These are phyloP conservation scores for Todiramphus chloris DNA, from an alignment of 2,113 vertebrate genomes.

Conservation along the genomic window DNA sequence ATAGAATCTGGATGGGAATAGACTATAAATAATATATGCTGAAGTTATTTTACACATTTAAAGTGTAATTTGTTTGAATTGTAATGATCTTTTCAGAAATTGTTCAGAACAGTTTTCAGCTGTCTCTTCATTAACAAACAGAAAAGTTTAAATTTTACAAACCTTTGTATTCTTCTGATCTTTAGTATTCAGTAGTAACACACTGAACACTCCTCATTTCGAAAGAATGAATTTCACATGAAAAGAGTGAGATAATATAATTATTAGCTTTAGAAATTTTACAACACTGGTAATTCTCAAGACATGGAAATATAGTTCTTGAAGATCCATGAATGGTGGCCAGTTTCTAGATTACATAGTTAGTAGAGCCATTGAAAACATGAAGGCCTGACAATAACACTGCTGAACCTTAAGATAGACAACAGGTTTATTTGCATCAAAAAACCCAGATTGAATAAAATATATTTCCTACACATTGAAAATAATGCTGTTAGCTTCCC, in stretches of 20 bases:
- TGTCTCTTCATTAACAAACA: not conserved
- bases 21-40: not conserved
- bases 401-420: not conserved
- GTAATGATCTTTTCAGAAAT: not conserved
- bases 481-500: not conserved
- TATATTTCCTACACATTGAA: not conserved
- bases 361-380: not conserved
- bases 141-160: not conserved
- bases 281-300: not conserved
- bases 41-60: not conserved
- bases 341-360: not conserved
- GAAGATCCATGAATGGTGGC: not conserved
- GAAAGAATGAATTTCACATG: not conserved
- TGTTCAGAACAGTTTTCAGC: not conserved
- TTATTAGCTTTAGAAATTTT: not conserved
- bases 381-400: not conserved
- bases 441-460: not conserved
- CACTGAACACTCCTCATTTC: not conserved
- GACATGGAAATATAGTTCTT: not conserved
- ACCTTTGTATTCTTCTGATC: not conserved
- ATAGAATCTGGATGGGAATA: not conserved
- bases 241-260: not conserved
- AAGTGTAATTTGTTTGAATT: not conserved
- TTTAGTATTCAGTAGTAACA: not conserved
- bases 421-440: not conserved